Conservation (phyloP, 2,113 vertebrate genomes). For the Nematolebias whitei region DNA sequence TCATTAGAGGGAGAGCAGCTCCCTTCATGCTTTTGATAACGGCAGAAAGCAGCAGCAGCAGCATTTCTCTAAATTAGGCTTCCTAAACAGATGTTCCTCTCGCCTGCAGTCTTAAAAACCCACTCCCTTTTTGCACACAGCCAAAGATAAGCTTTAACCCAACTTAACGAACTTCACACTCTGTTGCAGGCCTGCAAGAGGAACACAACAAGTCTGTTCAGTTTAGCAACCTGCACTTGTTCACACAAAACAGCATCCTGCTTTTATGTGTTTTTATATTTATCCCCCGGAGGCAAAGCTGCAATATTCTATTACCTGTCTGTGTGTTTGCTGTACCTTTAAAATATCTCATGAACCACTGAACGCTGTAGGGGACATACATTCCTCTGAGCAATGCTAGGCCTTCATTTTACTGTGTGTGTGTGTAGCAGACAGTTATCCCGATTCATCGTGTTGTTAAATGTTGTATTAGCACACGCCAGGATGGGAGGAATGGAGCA, state of each 20-base stretch:
- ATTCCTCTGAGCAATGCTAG: too few species aligned
- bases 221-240: slow-evolving; percentile 49
- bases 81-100: slow-evolving; percentile 78
- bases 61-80: slow-evolving; percentile 68
- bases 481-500: slow-evolving; percentile 62
- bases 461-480: slow-evolving; percentile 49
- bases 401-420: not conserved
- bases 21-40: slow-evolving; percentile 49
- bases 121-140: slow-evolving; percentile 47
- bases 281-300: not conserved
- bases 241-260: not conserved
- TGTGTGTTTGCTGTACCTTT: too few species aligned
- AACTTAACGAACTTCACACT: slow-evolving; percentile 77
- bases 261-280: slow-evolving; percentile 37
- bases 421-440: slow-evolving; percentile 22
- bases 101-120: slow-evolving; percentile 76
- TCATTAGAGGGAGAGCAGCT: slow-evolving; percentile 33
- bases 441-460: slow-evolving; percentile 49
- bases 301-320: too few species aligned
- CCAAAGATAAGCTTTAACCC: slow-evolving; percentile 77
- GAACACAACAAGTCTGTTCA: slow-evolving; percentile 65
- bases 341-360: too few species aligned
- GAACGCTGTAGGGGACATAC: too few species aligned
- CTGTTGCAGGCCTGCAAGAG: slow-evolving; percentile 71
- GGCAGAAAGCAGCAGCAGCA: slow-evolving; percentile 48